These are phyloP conservation scores for Erebia epiphron DNA, from an alignment of 2,888 invertebrate genomes.

Conservation along the genomic window DNA sequence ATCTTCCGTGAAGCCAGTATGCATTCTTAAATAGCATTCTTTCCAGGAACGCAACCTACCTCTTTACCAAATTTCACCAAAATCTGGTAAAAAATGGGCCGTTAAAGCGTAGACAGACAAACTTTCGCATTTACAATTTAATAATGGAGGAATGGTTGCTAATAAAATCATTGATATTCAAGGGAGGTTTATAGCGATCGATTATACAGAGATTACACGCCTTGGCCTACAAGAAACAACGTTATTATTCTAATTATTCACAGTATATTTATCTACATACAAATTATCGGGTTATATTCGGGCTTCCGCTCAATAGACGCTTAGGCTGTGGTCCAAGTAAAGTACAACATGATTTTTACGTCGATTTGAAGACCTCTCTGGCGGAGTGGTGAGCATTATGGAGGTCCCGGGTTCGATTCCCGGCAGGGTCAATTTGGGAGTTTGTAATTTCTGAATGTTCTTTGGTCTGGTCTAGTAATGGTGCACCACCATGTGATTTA, in stretches of 20 bases:
- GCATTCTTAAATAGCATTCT: no score
- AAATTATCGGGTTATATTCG: constrained; percentile 44
- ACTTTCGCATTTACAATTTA: no score
- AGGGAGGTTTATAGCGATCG: constrained; percentile 29
- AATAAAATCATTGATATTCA: constrained; percentile 2
- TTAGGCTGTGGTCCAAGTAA: constrained; percentile 38
- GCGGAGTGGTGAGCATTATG: no score
- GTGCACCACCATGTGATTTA: no score
- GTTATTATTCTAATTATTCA: constrained; percentile 42
- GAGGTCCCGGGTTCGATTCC: no score
- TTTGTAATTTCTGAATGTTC: neutral
- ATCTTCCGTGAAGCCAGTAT: no score
- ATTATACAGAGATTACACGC: constrained; percentile 34
- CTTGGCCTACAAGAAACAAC: constrained; percentile 43
- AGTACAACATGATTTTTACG: neutral
- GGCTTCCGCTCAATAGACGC: constrained; percentile 37
- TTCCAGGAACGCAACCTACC: no score
- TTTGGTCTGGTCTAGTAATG: no score
- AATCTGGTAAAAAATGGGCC: no score
- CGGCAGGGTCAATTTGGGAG: neutral
- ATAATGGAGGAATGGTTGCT: neutral
- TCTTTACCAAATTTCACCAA: no score
- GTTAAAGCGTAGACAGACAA: no score
- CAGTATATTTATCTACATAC: constrained; percentile 36
- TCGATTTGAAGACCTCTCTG: neutral